Percentiles rank a stretch among this genome's conserved stretches.
These are phyloP conservation scores for Gibbula magus DNA, from an alignment of 2,888 invertebrate species.

Conservation along the genomic window DNA sequence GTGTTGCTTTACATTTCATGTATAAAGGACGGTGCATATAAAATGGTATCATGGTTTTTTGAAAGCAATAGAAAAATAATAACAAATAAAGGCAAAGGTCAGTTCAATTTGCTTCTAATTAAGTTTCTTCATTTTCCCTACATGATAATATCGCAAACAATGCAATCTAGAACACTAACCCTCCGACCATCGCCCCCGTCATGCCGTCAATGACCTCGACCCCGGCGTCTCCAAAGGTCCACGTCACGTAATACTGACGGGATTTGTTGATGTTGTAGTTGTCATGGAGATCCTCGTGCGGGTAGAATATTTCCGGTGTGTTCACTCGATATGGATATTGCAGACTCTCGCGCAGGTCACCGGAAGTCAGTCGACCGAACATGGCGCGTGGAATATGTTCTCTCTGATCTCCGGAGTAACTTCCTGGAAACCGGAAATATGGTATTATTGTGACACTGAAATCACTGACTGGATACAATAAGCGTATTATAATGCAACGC, in stretches of 20 bases:
- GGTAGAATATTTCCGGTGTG: constrained; percentile 45
- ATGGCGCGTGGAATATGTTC: constrained; percentile 46
- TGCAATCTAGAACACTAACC: constrained; percentile 34
- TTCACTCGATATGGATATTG: constrained; percentile 43
- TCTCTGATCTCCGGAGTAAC: constrained; percentile 46
- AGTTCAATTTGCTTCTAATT: background rate
- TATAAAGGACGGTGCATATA: too few species aligned
- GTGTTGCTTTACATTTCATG: too few species aligned
- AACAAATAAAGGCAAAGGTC: background rate
- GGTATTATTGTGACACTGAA: background rate
- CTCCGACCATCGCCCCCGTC: constrained; percentile 43
- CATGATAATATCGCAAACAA: background rate
- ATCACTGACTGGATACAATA: background rate
- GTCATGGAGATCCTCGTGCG: constrained; percentile 39
- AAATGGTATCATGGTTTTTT: too few species aligned
- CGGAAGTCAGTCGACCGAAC: constrained; percentile 42
- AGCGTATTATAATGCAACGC: too few species aligned
- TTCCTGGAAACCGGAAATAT: constrained; percentile 30
- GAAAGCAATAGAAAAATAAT: background rate
- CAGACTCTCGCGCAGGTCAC: constrained; percentile 41
- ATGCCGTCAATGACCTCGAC: constrained; percentile 48
- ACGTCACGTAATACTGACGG: constrained; percentile 48
- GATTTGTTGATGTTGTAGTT: constrained; percentile 48
- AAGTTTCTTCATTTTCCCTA: background rate
- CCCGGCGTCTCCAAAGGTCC: constrained; percentile 45